Base-by-base conservation (phyloP, 2,113 vertebrate genomes). In the Cepphus grylle region DNA sequence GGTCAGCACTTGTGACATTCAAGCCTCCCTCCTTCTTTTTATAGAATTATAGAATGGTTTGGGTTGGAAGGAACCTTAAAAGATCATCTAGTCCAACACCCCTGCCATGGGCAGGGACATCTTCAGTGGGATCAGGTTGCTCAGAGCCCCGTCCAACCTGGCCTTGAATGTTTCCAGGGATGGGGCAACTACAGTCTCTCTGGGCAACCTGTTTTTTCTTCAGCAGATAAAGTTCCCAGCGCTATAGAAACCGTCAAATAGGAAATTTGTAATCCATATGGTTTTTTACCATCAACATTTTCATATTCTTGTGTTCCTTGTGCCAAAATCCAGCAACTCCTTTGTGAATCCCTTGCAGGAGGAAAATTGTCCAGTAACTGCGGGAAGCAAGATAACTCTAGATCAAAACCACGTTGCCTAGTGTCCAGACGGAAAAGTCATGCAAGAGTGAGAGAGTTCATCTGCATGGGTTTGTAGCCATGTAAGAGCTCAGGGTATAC, bases 71-170 rank as follows among this genome's bases (percentile, higher is more conserved):
- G 18, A 30, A 34, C 19, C 10, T 76, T 18, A 27, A 23, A 42
- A 53, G 3, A 1, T 8, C 10, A 36, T 3, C 42, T 18, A 18
- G 7, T 55, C 6, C 32, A 42, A 8, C 11, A 8, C 6, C 5
- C 36, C 30, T 43, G 67, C n/a, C 2, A 3, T 12, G 49, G 18
- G 50, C 25, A 69, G 50, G 42, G 49, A 6, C 53, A 34, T 19
- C 22, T 85, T 4, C 61, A 40, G 11, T 45, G 0, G 1, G 2
- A 7, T 27, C 70, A 70, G n/a, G 49, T 0, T 50, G 59, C 83
- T 78, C 38, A 34, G 15, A 79, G 29, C 27, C 45, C 16, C 0
- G 0, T 50, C 36, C 84, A 86, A 0, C 30, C 52, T 52, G 30
- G 5, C 50, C 66, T 19, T 5, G n/a, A 42, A 1, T 13, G 36